Evolutionary conservation across 2,113 vertebrate species (phyloP).

Genomic region (Galbula dea): DNA sequence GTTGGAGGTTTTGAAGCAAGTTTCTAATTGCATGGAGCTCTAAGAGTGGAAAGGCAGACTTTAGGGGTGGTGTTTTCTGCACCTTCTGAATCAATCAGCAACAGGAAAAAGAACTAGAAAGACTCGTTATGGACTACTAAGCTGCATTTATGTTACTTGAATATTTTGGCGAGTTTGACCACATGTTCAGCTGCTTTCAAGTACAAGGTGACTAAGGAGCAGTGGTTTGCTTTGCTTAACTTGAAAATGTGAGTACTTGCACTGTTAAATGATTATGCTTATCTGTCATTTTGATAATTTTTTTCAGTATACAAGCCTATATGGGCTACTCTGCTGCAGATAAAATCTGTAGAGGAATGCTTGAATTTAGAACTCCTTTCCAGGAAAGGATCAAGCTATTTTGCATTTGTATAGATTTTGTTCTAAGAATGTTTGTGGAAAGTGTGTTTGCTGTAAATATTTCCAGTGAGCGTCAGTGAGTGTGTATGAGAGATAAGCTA

Average conservation of each 20-base stretch:
- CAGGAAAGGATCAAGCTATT: not conserved
- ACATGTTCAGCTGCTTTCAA: conserved; percentile 22
- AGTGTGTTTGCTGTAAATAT: not conserved
- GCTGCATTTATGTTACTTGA: not conserved
- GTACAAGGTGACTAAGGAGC: conserved; percentile 26
- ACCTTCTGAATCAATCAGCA: conserved; percentile 30
- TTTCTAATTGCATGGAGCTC: conserved; percentile 29
- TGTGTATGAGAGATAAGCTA: not conserved
- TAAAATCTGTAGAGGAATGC: not conserved
- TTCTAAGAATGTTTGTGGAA: not conserved
- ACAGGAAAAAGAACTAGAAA: conserved; percentile 35
- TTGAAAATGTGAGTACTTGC: conserved; percentile 50
- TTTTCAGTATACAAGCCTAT: not conserved
- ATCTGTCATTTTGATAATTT: not conserved
- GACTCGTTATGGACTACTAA: conserved; percentile 12
- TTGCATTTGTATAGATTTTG: not conserved
- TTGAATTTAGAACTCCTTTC: not conserved
- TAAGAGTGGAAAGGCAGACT: conserved; percentile 21
- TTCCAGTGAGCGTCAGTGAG: not conserved
- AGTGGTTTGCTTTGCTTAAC: conserved; percentile 24
- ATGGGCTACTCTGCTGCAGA: not conserved
- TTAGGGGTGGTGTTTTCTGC: conserved; percentile 41
- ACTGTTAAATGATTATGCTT: conserved; percentile 24
- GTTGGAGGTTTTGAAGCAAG: conserved; percentile 30
- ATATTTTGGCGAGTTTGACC: not conserved